These are phyloP conservation scores for Drosophila algonquin DNA, from an alignment of 2,888 invertebrate genomes.

Conservation along the genomic window DNA sequence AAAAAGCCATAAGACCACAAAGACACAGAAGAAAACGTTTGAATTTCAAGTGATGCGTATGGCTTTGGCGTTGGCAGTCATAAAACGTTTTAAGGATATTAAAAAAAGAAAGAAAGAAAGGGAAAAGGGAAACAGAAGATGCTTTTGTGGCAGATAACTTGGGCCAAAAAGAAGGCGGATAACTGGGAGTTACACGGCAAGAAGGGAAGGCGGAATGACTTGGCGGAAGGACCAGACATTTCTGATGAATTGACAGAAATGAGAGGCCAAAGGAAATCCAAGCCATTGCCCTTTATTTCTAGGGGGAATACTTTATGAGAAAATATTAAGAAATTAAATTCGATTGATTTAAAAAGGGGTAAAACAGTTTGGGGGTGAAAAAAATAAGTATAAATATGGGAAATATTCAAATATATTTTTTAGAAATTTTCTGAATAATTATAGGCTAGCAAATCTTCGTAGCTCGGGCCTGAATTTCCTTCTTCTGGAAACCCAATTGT, in stretches of 20 bases:
- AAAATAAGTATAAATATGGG: not conserved
- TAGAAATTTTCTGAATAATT: too few species aligned
- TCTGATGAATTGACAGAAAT: not conserved
- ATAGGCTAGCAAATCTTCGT: not conserved
- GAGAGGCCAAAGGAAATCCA: not conserved
- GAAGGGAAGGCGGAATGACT: not conserved
- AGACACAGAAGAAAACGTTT: conserved; percentile 46
- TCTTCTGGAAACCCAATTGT: conserved; percentile 31
- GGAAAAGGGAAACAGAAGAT: conserved; percentile 4
- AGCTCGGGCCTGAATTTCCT: not conserved
- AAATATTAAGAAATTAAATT: not conserved
- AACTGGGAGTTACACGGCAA: not conserved
- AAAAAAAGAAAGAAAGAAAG: conserved; percentile 50
- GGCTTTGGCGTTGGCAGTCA: conserved; percentile 56
- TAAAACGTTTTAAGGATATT: conserved; percentile 70
- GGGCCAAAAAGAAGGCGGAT: not conserved
- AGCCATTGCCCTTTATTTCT: not conserved
- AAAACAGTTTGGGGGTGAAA: not conserved
- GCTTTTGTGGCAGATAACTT: not conserved
- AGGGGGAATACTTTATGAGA: not conserved
- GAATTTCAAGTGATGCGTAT: conserved; percentile 55
- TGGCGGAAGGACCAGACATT: not conserved
- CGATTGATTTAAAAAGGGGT: not conserved
- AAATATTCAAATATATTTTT: not conserved
- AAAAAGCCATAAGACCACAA: conserved; percentile 36